A percentile compares a stretch with the other conserved stretches of the same genome.
phyloP scores from a whole-genome alignment of 2,113 vertebrate genomes.

The Strix aluco region DNA sequence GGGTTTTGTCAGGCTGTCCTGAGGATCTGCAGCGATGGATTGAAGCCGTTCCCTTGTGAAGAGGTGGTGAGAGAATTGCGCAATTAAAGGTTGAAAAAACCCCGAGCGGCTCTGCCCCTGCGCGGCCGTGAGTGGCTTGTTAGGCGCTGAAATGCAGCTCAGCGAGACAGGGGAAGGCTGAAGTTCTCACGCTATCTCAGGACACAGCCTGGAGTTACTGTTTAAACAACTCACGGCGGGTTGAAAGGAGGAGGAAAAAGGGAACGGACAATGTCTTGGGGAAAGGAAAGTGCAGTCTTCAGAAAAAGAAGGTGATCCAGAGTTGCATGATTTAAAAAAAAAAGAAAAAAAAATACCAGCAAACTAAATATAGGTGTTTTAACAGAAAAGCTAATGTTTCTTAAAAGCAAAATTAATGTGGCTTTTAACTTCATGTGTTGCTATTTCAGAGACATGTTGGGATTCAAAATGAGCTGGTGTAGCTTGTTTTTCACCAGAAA shows the following conservation, averaged over 20 bases:
- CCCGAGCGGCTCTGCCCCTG: background rate
- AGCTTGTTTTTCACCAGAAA: background rate
- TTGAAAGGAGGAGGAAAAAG: background rate
- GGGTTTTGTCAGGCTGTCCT: too few relatives aligned
- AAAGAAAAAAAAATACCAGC: background rate
- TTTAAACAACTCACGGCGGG: rapidly evolving
- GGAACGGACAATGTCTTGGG: rapidly evolving
- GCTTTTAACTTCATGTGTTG: background rate
- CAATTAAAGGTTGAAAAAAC: background rate
- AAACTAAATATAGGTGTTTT: background rate
- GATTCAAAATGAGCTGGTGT: background rate
- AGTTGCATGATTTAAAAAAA: background rate
- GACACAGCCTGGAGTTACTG: background rate
- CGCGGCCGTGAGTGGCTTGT: rapidly evolving
- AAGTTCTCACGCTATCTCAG: background rate
- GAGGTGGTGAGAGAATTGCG: background rate
- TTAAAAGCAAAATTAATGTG: background rate
- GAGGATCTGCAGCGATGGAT: background rate
- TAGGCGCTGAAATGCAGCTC: rapidly evolving
- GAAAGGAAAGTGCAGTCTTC: background rate
- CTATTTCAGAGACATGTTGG: background rate
- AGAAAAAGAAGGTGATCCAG: rapidly evolving
- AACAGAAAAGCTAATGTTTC: background rate
- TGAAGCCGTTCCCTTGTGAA: background rate
- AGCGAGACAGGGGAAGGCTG: background rate